These are phyloP conservation scores for Pecten maximus DNA, from an alignment of 2,888 invertebrate genomes.

Conservation along the genomic window DNA sequence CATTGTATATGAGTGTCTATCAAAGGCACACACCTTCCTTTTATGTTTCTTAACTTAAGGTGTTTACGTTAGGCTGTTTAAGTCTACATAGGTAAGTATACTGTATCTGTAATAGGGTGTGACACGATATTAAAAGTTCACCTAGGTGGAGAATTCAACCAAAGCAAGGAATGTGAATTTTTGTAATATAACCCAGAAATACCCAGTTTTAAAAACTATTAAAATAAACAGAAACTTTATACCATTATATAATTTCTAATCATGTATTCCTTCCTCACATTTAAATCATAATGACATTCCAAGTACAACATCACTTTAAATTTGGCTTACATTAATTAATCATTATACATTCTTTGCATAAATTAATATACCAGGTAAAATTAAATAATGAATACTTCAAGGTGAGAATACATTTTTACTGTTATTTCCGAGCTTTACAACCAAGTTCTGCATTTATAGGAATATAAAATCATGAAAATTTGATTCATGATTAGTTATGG, in stretches of 20 bases:
- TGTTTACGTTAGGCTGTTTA: constrained; percentile 1
- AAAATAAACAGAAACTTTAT: background rate
- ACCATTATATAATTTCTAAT: background rate
- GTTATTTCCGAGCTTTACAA: background rate
- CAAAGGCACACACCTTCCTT: background rate
- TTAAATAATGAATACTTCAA: background rate
- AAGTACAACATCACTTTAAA: background rate
- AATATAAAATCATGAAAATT: background rate
- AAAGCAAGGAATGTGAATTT: background rate
- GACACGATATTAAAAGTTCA: background rate
- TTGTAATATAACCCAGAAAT: background rate
- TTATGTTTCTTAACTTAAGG: background rate
- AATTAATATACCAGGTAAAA: background rate
- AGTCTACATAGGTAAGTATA: background rate
- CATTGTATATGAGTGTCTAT: background rate
- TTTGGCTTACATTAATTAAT: background rate
- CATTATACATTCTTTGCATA: background rate
- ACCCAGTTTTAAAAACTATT: background rate
- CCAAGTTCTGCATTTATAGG: background rate
- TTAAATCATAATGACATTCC: background rate
- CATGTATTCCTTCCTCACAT: background rate
- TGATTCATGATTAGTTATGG: background rate
- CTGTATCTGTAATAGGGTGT: constrained; percentile 7
- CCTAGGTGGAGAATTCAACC: background rate
- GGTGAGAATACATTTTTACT: background rate